Conservation (phyloP, 2,113 vertebrate species). For the Colistium nudipinnis region DNA sequence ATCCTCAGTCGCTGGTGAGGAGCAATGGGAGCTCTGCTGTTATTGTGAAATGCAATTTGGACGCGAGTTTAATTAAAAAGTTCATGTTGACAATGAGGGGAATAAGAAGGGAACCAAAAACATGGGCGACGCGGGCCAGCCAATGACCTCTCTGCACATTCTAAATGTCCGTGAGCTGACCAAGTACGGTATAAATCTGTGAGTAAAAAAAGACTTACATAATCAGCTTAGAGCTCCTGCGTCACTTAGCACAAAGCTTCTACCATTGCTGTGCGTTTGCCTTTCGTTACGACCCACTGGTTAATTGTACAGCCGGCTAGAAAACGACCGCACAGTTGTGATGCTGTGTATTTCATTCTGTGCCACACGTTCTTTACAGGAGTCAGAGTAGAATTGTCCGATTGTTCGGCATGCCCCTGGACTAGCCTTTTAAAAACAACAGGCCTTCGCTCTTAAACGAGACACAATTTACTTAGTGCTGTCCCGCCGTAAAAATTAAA, state of each 20-base stretch:
- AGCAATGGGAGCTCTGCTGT: background rate
- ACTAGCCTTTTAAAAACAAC: conserved; percentile 46
- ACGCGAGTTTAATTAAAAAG: conserved; percentile 43
- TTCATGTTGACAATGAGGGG: conserved; percentile 16
- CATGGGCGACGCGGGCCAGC: background rate
- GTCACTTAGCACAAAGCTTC: background rate
- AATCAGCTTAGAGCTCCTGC: background rate
- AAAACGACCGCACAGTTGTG: background rate
- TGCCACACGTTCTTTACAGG: too few relatives aligned
- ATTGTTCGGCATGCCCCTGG: conserved; percentile 27
- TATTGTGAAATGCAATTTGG: conserved; percentile 19
- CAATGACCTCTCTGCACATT: background rate
- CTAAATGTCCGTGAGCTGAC: conserved; percentile 2
- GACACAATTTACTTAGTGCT: conserved; percentile 91
- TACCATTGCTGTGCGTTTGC: conserved; percentile 3
- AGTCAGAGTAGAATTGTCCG: conserved; percentile 6
- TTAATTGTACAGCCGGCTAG: background rate
- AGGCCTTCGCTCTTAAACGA: conserved; percentile 72
- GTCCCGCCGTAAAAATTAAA: conserved; percentile 92
- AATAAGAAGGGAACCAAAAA: conserved; percentile 13
- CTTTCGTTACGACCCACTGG: background rate
- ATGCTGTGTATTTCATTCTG: background rate
- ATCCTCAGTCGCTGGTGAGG: conserved; percentile 6
- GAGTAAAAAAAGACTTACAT: conserved; percentile 17
- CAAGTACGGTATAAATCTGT: conserved; percentile 13